A percentile compares a stretch with the other conserved stretches of the same genome.
These are phyloP conservation scores for Dermolepida albohirtum DNA, from an alignment of 2,888 invertebrate genomes.

Conservation along the genomic window DNA sequence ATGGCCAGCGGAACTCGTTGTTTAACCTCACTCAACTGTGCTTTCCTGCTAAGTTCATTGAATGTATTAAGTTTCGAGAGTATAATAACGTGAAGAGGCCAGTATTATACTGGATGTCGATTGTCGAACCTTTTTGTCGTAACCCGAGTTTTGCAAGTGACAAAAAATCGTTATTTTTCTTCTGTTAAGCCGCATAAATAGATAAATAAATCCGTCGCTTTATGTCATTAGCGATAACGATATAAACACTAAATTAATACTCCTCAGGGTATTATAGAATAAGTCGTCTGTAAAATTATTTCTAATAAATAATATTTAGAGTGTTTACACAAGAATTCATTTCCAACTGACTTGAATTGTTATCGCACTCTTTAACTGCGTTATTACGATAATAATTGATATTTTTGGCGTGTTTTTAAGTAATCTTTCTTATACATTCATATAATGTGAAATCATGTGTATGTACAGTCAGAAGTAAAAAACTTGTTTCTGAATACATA, in stretches of 20 bases:
- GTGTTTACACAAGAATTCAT: no score
- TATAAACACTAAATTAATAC: not conserved
- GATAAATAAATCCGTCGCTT: slow-evolving; percentile 21
- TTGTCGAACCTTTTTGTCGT: slow-evolving; percentile 13
- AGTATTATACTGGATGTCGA: slow-evolving; percentile 13
- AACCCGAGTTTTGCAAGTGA: slow-evolving; percentile 8
- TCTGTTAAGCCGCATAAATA: not conserved
- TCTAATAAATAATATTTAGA: no score
- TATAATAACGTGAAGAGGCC: not conserved
- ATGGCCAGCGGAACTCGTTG: slow-evolving; percentile 28
- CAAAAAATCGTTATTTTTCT: slow-evolving; percentile 15
- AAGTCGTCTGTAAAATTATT: no score
- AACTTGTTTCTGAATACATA: no score
- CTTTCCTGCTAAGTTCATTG: slow-evolving; percentile 25
- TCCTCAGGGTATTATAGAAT: no score
- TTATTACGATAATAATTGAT: no score
- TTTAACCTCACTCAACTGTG: slow-evolving; percentile 37
- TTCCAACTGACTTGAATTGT: no score
- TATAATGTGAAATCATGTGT: no score
- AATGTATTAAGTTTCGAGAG: slow-evolving; percentile 32
- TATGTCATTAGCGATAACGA: not conserved
- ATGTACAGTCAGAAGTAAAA: no score
- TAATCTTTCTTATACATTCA: no score
- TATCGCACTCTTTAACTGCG: no score
- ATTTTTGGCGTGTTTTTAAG: no score